A percentile compares a stretch with the other conserved stretches of the same genome.
Conservation (phyloP, 1,140 invertebrate genomes). For the Lethrus apterus region DNA sequence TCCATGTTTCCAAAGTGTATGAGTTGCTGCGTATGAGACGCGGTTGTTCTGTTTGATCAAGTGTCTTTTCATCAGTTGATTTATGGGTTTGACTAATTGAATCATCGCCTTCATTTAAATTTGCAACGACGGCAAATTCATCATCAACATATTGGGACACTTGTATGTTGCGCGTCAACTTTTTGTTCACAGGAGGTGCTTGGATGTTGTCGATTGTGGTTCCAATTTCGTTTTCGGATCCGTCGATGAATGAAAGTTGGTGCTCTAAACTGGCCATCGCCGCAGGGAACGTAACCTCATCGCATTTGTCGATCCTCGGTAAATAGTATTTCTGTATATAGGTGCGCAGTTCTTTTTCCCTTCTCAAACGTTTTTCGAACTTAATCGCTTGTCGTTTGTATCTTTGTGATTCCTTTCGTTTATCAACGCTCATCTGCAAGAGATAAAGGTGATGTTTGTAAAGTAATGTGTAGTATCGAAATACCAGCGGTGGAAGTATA, state of each 20-base stretch:
- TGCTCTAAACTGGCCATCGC: neutral
- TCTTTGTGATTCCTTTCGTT: conserved; percentile 33
- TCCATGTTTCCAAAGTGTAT: conserved; percentile 53
- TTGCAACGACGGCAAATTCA: conserved; percentile 12
- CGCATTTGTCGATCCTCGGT: conserved; percentile 12
- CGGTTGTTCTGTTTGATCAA: conserved; percentile 27
- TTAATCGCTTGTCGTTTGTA: conserved; percentile 36
- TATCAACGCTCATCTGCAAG: conserved; percentile 28
- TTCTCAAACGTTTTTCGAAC: conserved; percentile 29
- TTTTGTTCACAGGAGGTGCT: neutral
- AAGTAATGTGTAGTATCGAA: conserved; percentile 20
- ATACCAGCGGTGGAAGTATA: conserved; percentile 56
- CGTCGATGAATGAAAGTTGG: conserved; percentile 8
- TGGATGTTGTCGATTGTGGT: neutral
- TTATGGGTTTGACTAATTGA: conserved; percentile 3
- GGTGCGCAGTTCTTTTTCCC: conserved; percentile 19
- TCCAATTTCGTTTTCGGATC: conserved; percentile 1
- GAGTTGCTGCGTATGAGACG: conserved; percentile 52
- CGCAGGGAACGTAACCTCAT: neutral
- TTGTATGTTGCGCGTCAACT: conserved; percentile 6
- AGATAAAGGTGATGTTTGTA: no score
- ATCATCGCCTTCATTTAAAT: conserved; percentile 3
- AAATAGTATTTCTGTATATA: conserved; percentile 20
- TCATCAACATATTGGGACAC: conserved; percentile 10
- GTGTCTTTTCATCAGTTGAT: neutral